Percentiles rank a stretch among this genome's conserved stretches.
These are phyloP conservation scores for Papilio xuthus DNA, from an alignment of 1,140 invertebrate genomes.

Conservation along the genomic window DNA sequence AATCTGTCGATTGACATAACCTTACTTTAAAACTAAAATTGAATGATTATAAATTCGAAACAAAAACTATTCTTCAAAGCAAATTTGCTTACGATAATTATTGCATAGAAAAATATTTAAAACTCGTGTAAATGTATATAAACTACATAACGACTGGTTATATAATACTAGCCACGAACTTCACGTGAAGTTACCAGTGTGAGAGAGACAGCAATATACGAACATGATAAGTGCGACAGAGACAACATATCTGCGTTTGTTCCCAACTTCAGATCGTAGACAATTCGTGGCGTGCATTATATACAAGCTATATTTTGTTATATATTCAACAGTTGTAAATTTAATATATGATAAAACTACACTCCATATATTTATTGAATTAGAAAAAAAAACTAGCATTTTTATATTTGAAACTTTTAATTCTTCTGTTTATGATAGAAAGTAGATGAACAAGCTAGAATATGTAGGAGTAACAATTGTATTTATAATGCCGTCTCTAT, in stretches of 20 bases:
- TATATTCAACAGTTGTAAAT: not conserved
- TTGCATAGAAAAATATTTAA: slow-evolving; percentile 27
- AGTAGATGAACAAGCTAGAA: not conserved
- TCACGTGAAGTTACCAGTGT: not conserved
- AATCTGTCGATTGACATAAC: not conserved
- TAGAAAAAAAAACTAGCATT: not conserved
- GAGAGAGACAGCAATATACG: not conserved
- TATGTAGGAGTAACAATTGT: too few relatives aligned
- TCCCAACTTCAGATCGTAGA: not conserved
- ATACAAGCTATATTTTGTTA: slow-evolving; percentile 3
- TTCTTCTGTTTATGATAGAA: not conserved
- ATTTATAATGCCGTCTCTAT: too few relatives aligned
- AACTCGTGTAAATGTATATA: slow-evolving; percentile 23
- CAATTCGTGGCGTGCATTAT: not conserved
- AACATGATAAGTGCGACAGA: not conserved
- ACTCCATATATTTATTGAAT: not conserved
- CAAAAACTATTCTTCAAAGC: slow-evolving; percentile 1
- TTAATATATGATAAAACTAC: slow-evolving; percentile 5
- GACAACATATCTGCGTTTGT: not conserved
- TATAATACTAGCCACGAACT: slow-evolving; percentile 10
- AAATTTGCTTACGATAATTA: slow-evolving; percentile 2
- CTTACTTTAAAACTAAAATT: not conserved
- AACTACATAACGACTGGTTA: slow-evolving; percentile 17
- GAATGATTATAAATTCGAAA: slow-evolving; percentile 1
- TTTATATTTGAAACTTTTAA: not conserved